Conservation (phyloP, 2,888 invertebrate species). For the Ennomos fuscantarius region DNA sequence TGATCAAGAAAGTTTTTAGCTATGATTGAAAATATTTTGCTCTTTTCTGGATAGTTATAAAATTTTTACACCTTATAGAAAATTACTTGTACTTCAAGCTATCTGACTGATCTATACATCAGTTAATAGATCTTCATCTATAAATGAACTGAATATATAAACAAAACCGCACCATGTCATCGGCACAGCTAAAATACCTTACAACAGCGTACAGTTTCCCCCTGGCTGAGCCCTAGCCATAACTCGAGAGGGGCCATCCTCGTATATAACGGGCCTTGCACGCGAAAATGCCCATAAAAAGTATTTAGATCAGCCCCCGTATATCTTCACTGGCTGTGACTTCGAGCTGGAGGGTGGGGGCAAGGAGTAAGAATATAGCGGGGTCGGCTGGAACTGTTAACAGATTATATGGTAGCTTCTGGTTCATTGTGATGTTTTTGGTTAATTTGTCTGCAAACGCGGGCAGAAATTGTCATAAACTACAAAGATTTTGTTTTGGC, state of each 20-base stretch:
- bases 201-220: background rate
- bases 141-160: background rate
- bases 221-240: background rate
- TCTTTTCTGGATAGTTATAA: too few relatives aligned
- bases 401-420: too few relatives aligned
- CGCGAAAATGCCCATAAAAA: slow-evolving; percentile 57
- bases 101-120: too few relatives aligned
- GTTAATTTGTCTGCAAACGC: too few relatives aligned
- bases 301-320: slow-evolving; percentile 56
- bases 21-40: too few relatives aligned
- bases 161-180: background rate
- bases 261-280: slow-evolving; percentile 26
- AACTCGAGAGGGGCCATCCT: slow-evolving; percentile 19
- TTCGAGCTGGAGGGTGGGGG: slow-evolving; percentile 23
- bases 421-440: too few relatives aligned
- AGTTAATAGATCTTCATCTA: background rate
- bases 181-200: background rate
- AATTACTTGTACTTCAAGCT: too few relatives aligned
- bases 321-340: slow-evolving; percentile 50
- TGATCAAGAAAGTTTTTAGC: too few relatives aligned
- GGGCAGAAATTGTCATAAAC: too few relatives aligned
- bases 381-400: background rate
- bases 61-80: too few relatives aligned
- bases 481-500: too few relatives aligned
- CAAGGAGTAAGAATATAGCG: slow-evolving; percentile 5